phyloP scores from a whole-genome alignment of 92 coral and sea anemone species.

The Porites divaricata region DNA sequence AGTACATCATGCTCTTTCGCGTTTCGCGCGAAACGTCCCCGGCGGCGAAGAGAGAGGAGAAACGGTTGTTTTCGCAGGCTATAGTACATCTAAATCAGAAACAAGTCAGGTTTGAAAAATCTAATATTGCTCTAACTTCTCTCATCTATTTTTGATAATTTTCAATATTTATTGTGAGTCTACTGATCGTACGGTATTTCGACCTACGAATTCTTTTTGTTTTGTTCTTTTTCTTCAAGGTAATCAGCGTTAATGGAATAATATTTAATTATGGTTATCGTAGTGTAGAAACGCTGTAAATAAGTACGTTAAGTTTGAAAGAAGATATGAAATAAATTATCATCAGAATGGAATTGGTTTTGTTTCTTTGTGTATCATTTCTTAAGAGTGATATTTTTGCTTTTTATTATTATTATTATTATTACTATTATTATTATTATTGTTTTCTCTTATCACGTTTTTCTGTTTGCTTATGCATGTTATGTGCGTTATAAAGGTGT shows the following conservation, averaged over 20 bases:
- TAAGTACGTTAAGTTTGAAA: background rate
- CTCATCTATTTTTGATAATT: background rate
- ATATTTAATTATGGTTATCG: conserved; percentile 3
- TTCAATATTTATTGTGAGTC: background rate
- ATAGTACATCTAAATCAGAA: too few species aligned
- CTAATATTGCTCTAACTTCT: too few species aligned
- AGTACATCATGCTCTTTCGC: too few species aligned
- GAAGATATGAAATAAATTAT: conserved; percentile 41
- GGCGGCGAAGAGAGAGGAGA: too few species aligned
- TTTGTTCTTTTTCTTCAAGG: background rate
- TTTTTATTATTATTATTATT: too few species aligned
- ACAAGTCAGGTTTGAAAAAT: too few species aligned
- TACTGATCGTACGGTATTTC: background rate
- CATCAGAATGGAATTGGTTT: background rate
- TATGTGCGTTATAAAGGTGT: too few species aligned
- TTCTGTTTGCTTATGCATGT: too few species aligned
- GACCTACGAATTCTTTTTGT: background rate
- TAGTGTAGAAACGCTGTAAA: conserved; percentile 20
- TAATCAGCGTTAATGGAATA: background rate
- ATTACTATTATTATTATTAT: too few species aligned
- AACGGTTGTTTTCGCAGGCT: too few species aligned
- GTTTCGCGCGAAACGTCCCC: too few species aligned
- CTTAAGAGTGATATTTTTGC: background rate
- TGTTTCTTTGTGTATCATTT: background rate
- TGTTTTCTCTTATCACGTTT: too few species aligned